phyloP scores from a whole-genome alignment of 2,888 invertebrate genomes.

The Scaptomyza caliginosa region DNA sequence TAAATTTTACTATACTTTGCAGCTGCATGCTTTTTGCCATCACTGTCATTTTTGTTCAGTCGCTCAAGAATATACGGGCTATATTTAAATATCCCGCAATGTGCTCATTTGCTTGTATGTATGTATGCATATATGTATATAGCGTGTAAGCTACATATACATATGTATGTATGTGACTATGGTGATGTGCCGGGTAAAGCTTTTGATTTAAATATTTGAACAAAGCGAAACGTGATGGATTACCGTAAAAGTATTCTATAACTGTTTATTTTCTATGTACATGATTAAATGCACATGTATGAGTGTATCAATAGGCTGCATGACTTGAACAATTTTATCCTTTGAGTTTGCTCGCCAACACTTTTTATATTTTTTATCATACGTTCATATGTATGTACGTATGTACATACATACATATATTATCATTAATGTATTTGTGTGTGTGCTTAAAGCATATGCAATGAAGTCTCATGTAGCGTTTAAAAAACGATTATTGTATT shows the following conservation, averaged over 20 bases:
- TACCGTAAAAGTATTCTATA: slow-evolving; percentile 1
- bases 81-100: slow-evolving; percentile 15
- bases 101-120: not conserved
- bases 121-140: not conserved
- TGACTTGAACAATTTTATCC: not conserved
- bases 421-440: no score
- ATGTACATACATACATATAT: not conserved
- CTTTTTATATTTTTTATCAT: not conserved
- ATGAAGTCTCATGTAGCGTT: not conserved
- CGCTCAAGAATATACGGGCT: not conserved
- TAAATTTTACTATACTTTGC: no score
- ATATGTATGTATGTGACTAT: not conserved
- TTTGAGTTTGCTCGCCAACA: not conserved
- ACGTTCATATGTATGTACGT: not conserved
- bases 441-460: not conserved
- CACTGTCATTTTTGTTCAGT: not conserved
- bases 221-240: not conserved
- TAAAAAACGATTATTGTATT: slow-evolving; percentile 11
- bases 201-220: slow-evolving; percentile 16
- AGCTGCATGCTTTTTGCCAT: not conserved
- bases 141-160: no score
- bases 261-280: not conserved
- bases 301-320: not conserved
- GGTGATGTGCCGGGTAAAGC: not conserved
- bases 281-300: not conserved